Evolutionary conservation across 2,888 invertebrate species (phyloP).

Genomic region (Heliconius cydno): DNA sequence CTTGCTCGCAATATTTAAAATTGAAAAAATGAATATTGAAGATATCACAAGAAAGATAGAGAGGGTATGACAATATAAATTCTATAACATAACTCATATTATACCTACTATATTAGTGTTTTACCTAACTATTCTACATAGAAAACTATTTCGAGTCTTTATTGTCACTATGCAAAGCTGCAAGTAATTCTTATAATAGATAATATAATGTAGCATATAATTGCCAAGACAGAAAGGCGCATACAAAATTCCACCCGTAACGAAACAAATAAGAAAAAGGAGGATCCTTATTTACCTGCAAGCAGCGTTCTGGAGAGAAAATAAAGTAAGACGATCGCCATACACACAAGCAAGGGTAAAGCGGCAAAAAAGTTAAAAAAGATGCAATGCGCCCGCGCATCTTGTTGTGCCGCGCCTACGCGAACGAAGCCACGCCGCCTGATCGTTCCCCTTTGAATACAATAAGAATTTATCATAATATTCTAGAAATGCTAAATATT

Average conservation of each 20-base stretch:
- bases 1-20: too few species aligned
- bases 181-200: slow-evolving; percentile 20
- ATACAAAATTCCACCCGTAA: slow-evolving; percentile 59
- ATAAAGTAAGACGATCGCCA: slow-evolving; percentile 64
- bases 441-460: slow-evolving; percentile 4
- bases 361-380: slow-evolving; percentile 77
- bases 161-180: neutral
- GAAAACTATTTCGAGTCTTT: neutral
- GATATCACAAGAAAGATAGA: neutral
- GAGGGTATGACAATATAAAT: neutral
- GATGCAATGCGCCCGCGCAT: slow-evolving; percentile 56
- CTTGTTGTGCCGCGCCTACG: slow-evolving; percentile 63
- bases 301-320: slow-evolving; percentile 64
- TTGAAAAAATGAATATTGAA: neutral
- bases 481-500: neutral
- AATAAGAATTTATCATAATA: neutral
- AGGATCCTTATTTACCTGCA: slow-evolving; percentile 76
- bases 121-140: neutral
- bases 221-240: slow-evolving; percentile 45
- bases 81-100: neutral
- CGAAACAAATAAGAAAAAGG: slow-evolving; percentile 72
- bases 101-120: too few species aligned
- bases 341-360: slow-evolving; percentile 69
- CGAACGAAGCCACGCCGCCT: slow-evolving; percentile 61
- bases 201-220: slow-evolving; percentile 40